Evolutionary conservation across 2,888 invertebrate species (phyloP).

Genomic region (Platycheirus albimanus): DNA sequence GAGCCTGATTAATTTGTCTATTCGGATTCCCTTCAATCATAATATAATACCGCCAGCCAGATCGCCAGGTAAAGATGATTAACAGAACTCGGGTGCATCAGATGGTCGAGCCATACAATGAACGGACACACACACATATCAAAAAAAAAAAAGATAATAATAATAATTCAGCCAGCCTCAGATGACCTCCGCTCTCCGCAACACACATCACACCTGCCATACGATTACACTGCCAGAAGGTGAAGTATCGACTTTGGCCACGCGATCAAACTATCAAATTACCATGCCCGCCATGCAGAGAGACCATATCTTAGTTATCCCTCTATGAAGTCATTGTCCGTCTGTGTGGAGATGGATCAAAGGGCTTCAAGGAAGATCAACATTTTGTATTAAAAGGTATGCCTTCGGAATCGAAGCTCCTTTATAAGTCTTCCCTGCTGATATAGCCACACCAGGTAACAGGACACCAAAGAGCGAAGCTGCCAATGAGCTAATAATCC

Average conservation of each 20-base stretch:
- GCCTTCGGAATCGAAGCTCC: too few relatives aligned
- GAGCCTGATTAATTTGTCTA: conserved; percentile 68
- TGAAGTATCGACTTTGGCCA: conserved; percentile 70
- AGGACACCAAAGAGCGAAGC: conserved; percentile 40
- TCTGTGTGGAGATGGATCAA: not conserved
- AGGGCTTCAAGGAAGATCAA: too few relatives aligned
- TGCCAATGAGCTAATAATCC: conserved; percentile 66
- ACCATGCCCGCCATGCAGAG: too few relatives aligned
- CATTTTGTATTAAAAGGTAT: too few relatives aligned
- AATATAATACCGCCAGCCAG: not conserved
- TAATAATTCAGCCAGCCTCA: too few relatives aligned
- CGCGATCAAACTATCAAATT: conserved; percentile 71
- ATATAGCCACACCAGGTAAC: conserved; percentile 50
- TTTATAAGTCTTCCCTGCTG: too few relatives aligned
- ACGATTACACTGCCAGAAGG: conserved; percentile 66
- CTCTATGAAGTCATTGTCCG: conserved; percentile 35
- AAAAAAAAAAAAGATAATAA: conserved; percentile 16
- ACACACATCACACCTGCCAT: conserved; percentile 73
- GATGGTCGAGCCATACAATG: conserved; percentile 29
- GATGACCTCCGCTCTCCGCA: conserved; percentile 36
- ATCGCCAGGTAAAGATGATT: conserved; percentile 48
- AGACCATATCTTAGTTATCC: too few relatives aligned
- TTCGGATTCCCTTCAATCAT: conserved; percentile 64
- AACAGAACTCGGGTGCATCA: conserved; percentile 27
- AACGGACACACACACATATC: not conserved